These are phyloP conservation scores for Cinclus mexicanus DNA, from an alignment of 2,113 vertebrate genomes.

Conservation along the genomic window DNA sequence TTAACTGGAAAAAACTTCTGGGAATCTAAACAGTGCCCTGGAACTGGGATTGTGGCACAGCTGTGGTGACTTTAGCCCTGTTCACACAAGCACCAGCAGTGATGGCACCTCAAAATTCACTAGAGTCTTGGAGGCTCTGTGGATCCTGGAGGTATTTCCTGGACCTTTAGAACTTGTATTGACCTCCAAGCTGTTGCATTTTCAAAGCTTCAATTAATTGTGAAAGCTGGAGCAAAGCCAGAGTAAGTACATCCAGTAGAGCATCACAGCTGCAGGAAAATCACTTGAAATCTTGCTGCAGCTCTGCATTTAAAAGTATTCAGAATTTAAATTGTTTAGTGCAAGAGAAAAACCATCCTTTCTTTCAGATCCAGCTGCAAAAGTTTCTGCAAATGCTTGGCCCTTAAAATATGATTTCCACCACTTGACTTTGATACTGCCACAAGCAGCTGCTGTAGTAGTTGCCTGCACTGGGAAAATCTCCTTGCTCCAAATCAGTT, in stretches of 20 bases:
- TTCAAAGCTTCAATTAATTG: neutral
- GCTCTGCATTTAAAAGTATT: neutral
- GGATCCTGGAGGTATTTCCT: neutral
- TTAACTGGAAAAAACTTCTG: neutral
- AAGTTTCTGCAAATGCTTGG: neutral
- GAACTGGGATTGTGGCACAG: neutral
- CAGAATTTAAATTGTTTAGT: neutral
- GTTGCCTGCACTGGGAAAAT: neutral
- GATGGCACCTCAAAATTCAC: neutral
- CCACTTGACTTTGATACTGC: neutral
- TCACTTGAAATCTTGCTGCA: neutral
- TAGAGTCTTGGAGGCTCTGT: accelerated
- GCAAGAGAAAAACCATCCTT: neutral
- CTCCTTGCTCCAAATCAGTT: neutral
- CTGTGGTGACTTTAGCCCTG: neutral
- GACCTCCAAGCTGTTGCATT: neutral
- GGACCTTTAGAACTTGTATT: neutral
- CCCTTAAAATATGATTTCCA: neutral
- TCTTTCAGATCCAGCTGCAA: neutral
- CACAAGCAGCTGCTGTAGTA: neutral
- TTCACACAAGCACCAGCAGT: neutral
- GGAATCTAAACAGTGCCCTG: neutral
- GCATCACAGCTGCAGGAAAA: neutral
- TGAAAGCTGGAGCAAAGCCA: neutral
- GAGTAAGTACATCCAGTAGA: neutral